Evolutionary conservation across 23 tunicate species (phyloP), one percentile per base, ranked within the genome.

Genomic region (Halocynthia roretzi): DNA sequence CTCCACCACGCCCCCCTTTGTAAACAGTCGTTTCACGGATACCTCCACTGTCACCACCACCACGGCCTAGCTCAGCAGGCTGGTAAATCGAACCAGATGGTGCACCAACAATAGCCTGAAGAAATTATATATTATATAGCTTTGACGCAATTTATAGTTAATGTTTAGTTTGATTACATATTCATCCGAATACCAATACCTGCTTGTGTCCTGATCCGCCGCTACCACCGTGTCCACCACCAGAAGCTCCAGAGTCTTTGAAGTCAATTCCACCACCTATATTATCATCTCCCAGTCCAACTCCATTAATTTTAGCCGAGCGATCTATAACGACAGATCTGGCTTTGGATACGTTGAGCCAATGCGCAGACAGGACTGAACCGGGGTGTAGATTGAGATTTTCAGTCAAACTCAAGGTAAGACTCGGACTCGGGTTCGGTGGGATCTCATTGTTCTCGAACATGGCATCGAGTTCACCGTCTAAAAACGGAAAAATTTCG

Each of bases 301-400:
- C 80, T 8, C 68, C 56, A 17, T 52, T 76, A 11, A 76, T 76
- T 12, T 50, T 44, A 7, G 80, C 80, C 15, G 80, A 76, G 9
- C 67, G 60, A n/a, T 76, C 80, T 9, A 76, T 76, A 2, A 58
- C 54, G 8, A 76, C 80, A 18, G 60, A 31, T 14, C 62, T 55
- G 21, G 61, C 80, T 44, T 44, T 53, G 62, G 23, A 10, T 15
- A 76, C 67, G 67, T 76, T 68, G 48, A 76, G 67, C 80, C 80
- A 76, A 50, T 67, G 80, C 10, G 67, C 67, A 7, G 20, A n/a
- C 49, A 76, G 52, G 10, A 12, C 53, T 51, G 80, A 54, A 11
- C 80, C 80, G 20, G 80, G 80, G 31, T 76, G 80, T 10, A 76
- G 80, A 58, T 76, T 76, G 18, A 76, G 80, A n/a, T 57, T 68